Evolutionary conservation across 2,888 invertebrate species (phyloP).

Genomic region (Hyles lineata): DNA sequence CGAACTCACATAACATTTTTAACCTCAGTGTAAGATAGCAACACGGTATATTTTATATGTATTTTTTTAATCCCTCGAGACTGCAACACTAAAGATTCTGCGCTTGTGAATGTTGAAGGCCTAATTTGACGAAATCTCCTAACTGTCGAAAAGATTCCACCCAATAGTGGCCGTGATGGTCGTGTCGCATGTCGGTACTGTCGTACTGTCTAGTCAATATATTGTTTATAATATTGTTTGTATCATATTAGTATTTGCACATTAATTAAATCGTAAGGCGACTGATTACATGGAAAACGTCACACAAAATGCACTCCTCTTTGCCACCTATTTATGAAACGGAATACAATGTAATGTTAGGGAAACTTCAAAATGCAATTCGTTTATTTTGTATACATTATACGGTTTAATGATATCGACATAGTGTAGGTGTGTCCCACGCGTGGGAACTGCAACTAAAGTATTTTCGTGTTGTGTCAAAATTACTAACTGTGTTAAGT

Average conservation of each 20-base stretch:
- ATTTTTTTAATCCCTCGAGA: slow-evolving; percentile 23
- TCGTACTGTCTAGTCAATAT: slow-evolving; percentile 83
- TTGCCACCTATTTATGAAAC: slow-evolving; percentile 34
- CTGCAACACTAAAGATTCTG: slow-evolving; percentile 56
- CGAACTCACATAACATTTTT: not conserved
- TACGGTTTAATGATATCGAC: not conserved
- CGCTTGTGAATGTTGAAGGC: slow-evolving; percentile 57
- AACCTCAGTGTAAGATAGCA: slow-evolving; percentile 11
- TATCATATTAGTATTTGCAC: slow-evolving; percentile 73
- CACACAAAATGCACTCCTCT: slow-evolving; percentile 39
- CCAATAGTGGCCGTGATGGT: slow-evolving; percentile 66
- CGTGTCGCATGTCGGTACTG: slow-evolving; percentile 70
- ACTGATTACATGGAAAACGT: slow-evolving; percentile 54
- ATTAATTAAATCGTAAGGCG: slow-evolving; percentile 56
- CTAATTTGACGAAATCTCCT: slow-evolving; percentile 50
- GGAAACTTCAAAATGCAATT: slow-evolving; percentile 16
- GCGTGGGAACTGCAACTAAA: slow-evolving; percentile 29
- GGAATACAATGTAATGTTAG: slow-evolving; percentile 8
- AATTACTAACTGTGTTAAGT: slow-evolving; percentile 36
- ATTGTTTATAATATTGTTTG: slow-evolving; percentile 76
- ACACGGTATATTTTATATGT: slow-evolving; percentile 22
- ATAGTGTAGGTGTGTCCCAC: not conserved
- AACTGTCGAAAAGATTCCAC: slow-evolving; percentile 57
- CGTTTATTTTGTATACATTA: slow-evolving; percentile 18
- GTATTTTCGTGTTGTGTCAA: slow-evolving; percentile 34